A percentile compares a stretch with the other conserved stretches of the same genome.
phyloP scores from a whole-genome alignment of 2,888 invertebrate species.

The Alentia gelatinosa region DNA sequence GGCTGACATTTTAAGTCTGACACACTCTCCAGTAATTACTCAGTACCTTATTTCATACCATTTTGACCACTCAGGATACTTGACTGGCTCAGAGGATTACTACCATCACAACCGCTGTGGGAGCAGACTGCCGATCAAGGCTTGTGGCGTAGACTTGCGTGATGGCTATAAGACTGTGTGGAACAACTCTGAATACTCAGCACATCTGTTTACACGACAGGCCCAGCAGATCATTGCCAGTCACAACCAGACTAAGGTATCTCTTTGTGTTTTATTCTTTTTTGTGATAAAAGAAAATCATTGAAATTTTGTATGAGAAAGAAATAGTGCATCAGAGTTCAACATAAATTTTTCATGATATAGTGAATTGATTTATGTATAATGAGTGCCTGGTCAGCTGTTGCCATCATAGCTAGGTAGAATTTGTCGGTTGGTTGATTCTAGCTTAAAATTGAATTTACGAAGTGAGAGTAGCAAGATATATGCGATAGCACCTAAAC shows the following conservation, averaged over 20 bases:
- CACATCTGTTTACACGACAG: constrained; percentile 66
- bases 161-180: constrained; percentile 68
- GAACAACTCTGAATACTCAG: constrained; percentile 64
- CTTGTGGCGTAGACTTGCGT: constrained; percentile 71
- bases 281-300: not conserved
- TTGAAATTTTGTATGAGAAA: not conserved
- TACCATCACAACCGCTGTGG: constrained; percentile 70
- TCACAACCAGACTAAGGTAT: constrained; percentile 69
- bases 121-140: not conserved
- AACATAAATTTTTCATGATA: not conserved
- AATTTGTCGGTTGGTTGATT: not conserved
- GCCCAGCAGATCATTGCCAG: constrained; percentile 71
- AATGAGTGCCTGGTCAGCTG: not conserved
- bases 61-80: constrained; percentile 69
- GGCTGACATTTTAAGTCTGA: no score
- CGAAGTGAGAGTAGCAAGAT: no score
- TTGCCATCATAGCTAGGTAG: not conserved
- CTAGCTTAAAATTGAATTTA: no score
- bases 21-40: no score
- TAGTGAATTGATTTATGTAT: not conserved
- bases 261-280: not conserved
- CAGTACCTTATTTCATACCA: no score
- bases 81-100: constrained; percentile 77
- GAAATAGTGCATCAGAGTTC: not conserved
- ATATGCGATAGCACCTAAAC: no score